Base-by-base conservation (phyloP, 2,113 vertebrate genomes). In the Gambusia affinis region DNA sequence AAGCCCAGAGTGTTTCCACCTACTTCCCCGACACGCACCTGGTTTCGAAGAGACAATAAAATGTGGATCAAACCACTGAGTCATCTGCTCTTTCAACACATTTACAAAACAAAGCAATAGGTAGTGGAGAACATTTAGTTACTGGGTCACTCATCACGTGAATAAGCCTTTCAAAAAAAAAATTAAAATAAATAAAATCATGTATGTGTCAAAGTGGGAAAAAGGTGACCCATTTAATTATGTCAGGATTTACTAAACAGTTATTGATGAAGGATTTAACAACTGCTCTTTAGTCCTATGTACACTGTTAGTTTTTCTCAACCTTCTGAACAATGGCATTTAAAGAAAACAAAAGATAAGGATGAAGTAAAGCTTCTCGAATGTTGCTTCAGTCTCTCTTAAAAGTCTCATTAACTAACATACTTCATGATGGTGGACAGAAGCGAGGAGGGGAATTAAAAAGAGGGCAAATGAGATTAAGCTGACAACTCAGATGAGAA, bases 1-100 rank as follows among this genome's bases (percentile, higher is more conserved):
- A 99, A 99, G 67, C 98, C 98, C 88, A 99, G 91, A 0, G 97
- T 99, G 91, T 98, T 99, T 82, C 98, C 97, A 83, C 98, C 98
- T 12, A 99, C 97, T 94, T 99, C 98, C 70, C 98, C 98, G 10
- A 99, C 96, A 54, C 97, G 97, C 67, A 99, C 96, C 98, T 99
- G 91, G 67, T 1, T 31, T 61, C 30, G 33, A 51, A 84, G 14
- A 61, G 7, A 31, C 27, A 31, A 47, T 51, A 60, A 60, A 39
- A 14, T 22, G 29, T 11, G 15, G 30, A 79, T 67, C 47, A 54
- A 57, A 63, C 11, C 14, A 54, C 64, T 8, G 27, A 22, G 57
- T 64, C 28, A n/a, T 64, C 27, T 64, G 60, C 60, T 31, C 82
- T 61, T 80, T 60, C 19, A 73, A 67, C 17, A 78, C n/a, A 30